phyloP scores from a whole-genome alignment of 2,113 vertebrate species.

The Amphilophus citrinellus region DNA sequence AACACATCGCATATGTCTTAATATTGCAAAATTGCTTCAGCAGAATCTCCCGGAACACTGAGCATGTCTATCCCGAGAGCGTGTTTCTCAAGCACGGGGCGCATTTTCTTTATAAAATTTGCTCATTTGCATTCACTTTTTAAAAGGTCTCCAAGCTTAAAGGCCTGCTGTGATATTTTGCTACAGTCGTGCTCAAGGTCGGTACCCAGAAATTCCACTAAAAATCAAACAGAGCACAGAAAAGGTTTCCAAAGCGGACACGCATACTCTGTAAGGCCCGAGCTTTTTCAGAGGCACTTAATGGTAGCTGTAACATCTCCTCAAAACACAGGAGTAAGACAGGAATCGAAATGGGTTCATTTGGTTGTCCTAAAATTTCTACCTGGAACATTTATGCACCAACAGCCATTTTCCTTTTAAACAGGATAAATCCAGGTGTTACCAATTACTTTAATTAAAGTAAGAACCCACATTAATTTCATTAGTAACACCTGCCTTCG shows the following conservation, averaged over 20 bases:
- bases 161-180: not conserved
- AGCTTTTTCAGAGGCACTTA: not conserved
- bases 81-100: not conserved
- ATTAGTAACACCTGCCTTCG: not conserved
- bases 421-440: too few relatives aligned
- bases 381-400: not conserved
- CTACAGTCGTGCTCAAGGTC: not conserved
- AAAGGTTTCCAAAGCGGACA: not conserved
- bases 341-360: not conserved
- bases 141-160: not conserved
- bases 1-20: not conserved
- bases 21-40: not conserved
- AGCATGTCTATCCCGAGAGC: not conserved
- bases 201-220: not conserved
- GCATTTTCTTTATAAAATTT: not conserved
- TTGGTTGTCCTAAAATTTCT: not conserved
- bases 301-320: not conserved
- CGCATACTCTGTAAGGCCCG: not conserved
- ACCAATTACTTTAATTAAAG: not conserved
- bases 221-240: not conserved
- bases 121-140: not conserved
- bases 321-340: not conserved
- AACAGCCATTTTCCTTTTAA: not conserved
- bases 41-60: not conserved
- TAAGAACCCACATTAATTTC: not conserved